A percentile compares a stretch with the other conserved stretches of the same genome.
These are phyloP conservation scores for Asteroscopus sphinx DNA, from an alignment of 2,888 invertebrate genomes.

Conservation along the genomic window DNA sequence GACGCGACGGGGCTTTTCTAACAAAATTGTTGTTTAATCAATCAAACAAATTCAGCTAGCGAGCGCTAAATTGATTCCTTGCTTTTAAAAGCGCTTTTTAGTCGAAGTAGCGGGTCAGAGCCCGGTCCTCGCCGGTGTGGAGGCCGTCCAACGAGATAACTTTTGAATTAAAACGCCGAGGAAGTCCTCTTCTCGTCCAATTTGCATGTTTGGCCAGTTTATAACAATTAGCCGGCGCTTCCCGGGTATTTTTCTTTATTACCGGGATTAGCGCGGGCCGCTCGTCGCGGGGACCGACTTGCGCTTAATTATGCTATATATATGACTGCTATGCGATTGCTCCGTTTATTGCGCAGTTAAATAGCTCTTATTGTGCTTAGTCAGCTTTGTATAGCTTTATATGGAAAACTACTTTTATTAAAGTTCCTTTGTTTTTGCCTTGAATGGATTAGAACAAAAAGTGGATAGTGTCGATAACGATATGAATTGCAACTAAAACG, in stretches of 20 bases:
- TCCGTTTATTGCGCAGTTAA: slow-evolving; percentile 61
- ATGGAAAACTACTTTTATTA: slow-evolving; percentile 18
- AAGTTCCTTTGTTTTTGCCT: slow-evolving; percentile 4
- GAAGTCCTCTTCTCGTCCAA: slow-evolving; percentile 77
- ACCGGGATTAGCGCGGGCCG: slow-evolving; percentile 77
- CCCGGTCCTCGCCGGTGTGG: slow-evolving; percentile 27
- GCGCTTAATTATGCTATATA: slow-evolving; percentile 78
- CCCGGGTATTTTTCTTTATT: slow-evolving; percentile 87
- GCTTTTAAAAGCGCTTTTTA: slow-evolving; percentile 24
- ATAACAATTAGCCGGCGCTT: slow-evolving; percentile 84
- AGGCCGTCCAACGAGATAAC: slow-evolving; percentile 65
- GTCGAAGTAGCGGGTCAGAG: slow-evolving; percentile 10
- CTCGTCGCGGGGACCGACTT: slow-evolving; percentile 59
- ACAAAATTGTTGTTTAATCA: slow-evolving; percentile 57
- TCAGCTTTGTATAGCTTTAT: slow-evolving; percentile 44
- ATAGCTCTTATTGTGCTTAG: slow-evolving; percentile 52
- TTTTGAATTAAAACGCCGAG: slow-evolving; percentile 77
- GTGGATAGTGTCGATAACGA: neutral
- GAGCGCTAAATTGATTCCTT: slow-evolving; percentile 49
- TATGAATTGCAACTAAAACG: no score
- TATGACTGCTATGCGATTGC: slow-evolving; percentile 70
- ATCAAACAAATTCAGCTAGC: slow-evolving; percentile 50
- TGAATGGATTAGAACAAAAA: neutral
- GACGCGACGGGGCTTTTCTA: neutral
- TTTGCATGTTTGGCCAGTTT: slow-evolving; percentile 87